phyloP scores from a whole-genome alignment of 2,888 invertebrate genomes.

The Synanthedon formicaeformis region DNA sequence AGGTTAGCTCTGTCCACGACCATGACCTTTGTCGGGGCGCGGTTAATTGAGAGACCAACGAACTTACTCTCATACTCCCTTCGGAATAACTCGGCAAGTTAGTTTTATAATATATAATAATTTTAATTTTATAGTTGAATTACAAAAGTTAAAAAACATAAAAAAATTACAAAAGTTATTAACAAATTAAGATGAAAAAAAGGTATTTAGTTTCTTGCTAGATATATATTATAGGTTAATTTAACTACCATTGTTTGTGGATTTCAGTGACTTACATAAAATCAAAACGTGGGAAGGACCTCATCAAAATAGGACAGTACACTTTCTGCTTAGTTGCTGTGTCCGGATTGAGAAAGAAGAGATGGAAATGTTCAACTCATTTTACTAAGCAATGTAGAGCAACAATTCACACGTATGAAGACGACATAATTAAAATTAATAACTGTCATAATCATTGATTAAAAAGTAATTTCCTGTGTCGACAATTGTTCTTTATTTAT shows the following conservation, averaged over 20 bases:
- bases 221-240: too few relatives aligned
- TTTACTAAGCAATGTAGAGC: slow-evolving; percentile 14
- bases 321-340: slow-evolving; percentile 10
- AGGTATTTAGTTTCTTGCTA: not conserved
- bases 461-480: not conserved
- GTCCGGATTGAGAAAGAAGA: slow-evolving; percentile 13
- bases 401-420: slow-evolving; percentile 10
- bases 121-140: too few relatives aligned
- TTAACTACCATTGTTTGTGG: not conserved
- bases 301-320: slow-evolving; percentile 12
- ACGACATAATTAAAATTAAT: slow-evolving; percentile 8
- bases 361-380: slow-evolving; percentile 18
- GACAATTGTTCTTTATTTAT: too few relatives aligned
- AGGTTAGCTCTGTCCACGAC: too few relatives aligned
- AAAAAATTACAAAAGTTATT: too few relatives aligned
- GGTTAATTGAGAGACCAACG: too few relatives aligned
- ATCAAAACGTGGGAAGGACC: slow-evolving; percentile 16
- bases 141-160: too few relatives aligned
- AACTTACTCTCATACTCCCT: too few relatives aligned
- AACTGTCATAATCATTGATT: slow-evolving; percentile 9
- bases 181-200: too few relatives aligned
- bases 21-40: too few relatives aligned
- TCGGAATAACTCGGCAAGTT: too few relatives aligned
- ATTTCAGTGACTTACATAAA: slow-evolving; percentile 12
- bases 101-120: too few relatives aligned